These are phyloP conservation scores for Oriolus oriolus DNA, from an alignment of 2,113 vertebrate species.

Conservation along the genomic window DNA sequence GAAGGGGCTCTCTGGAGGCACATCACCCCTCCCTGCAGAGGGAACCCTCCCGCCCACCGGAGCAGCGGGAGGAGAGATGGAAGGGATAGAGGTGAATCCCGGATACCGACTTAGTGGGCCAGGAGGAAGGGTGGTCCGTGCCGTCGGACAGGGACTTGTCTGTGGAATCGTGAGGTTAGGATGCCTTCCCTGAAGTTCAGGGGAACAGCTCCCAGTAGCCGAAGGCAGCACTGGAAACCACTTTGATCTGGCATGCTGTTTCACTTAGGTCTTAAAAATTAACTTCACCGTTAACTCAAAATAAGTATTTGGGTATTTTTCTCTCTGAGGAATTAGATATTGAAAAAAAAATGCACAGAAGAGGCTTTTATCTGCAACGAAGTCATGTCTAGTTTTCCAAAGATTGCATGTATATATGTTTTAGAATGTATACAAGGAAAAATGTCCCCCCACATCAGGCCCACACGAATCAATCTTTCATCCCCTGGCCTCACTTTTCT, in stretches of 20 bases:
- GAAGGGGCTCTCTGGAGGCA: neutral
- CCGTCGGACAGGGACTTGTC: neutral
- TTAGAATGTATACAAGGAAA: neutral
- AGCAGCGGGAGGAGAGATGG: neutral
- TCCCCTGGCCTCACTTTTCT: neutral
- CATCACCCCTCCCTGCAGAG: neutral
- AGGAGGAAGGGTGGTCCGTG: neutral
- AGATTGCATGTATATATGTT: neutral
- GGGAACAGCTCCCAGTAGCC: neutral
- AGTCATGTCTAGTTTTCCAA: neutral
- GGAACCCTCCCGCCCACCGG: neutral
- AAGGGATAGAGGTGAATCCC: neutral
- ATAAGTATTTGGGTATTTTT: neutral
- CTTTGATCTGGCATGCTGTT: neutral
- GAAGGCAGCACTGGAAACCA: neutral
- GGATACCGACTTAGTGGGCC: neutral
- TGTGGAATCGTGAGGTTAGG: neutral
- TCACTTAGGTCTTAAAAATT: neutral
- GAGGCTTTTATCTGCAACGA: neutral
- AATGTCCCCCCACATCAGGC: neutral
- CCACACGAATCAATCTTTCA: neutral
- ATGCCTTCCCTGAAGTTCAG: neutral
- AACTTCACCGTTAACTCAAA: neutral
- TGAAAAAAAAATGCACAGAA: neutral
- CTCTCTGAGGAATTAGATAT: neutral